Conservation (phyloP, 2,888 invertebrate genomes). For the Xestoiulus laeticollis region DNA sequence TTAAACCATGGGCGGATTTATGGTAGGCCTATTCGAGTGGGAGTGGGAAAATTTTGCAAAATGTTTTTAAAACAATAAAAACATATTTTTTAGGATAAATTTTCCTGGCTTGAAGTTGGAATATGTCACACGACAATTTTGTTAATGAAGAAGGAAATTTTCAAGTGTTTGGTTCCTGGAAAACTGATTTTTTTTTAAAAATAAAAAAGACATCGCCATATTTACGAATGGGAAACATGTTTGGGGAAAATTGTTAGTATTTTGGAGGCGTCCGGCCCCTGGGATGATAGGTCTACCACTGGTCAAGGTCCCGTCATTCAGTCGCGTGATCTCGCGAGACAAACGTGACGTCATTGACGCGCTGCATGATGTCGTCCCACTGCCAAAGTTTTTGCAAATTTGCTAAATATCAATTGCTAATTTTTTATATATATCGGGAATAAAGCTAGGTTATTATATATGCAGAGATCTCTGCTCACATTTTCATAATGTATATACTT, state of each 20-base stretch:
- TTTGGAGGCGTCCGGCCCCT: neutral
- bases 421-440: too few relatives aligned
- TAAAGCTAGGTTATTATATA: too few relatives aligned
- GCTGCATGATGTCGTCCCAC: too few relatives aligned
- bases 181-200: neutral
- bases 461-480: too few relatives aligned
- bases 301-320: conserved; percentile 30
- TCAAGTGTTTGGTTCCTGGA: neutral
- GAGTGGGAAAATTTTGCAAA: neutral
- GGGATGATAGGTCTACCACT: neutral
- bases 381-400: too few relatives aligned
- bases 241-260: neutral
- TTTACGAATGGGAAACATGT: neutral
- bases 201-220: neutral
- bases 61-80: neutral
- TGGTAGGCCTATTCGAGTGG: neutral
- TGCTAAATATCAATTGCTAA: too few relatives aligned
- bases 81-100: neutral
- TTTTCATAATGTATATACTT: too few relatives aligned
- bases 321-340: neutral
- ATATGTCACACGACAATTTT: neutral
- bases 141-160: neutral
- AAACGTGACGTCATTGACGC: neutral
- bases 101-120: neutral
- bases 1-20: neutral